A percentile compares a stretch with the other conserved stretches of the same genome.
These are phyloP conservation scores for Aphis craccivora DNA, from an alignment of 1,140 invertebrate species.

Conservation along the genomic window DNA sequence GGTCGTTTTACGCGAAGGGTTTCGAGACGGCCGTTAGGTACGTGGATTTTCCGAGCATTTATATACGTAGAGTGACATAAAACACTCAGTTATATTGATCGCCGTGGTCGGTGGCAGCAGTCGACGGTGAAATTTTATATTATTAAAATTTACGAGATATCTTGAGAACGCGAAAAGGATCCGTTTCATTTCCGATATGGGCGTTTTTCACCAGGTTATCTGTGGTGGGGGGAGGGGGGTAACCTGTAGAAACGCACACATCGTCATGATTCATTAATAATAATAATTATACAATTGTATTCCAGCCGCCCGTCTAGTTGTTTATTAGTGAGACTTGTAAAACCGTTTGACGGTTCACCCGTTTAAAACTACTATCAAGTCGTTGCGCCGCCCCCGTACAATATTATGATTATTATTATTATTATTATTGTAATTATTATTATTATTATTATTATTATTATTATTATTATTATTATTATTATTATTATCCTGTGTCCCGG, in stretches of 20 bases:
- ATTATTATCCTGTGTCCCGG: not conserved
- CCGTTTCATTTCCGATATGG: not conserved
- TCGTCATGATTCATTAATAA: not conserved
- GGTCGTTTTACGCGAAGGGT: not conserved
- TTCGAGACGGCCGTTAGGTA: not conserved
- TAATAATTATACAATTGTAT: not conserved
- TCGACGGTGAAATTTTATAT: not conserved
- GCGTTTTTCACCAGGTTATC: not conserved
- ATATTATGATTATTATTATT: not conserved
- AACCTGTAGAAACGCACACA: not conserved
- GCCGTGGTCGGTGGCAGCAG: not conserved
- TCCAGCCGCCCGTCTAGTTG: not conserved
- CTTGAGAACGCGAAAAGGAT: not conserved
- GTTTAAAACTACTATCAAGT: not conserved
- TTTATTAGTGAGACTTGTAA: not conserved
- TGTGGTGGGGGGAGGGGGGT: not conserved
- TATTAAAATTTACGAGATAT: not conserved
- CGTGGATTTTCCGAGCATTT: not conserved
- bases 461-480: not conserved
- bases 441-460: not conserved
- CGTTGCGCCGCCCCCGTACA: not conserved
- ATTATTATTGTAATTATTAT: not conserved
- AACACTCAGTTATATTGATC: not conserved
- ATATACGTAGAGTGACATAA: not conserved
- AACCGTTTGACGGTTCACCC: not conserved